phyloP scores from a whole-genome alignment of 2,797 vertebrate species.

The Vireo griseus region DNA sequence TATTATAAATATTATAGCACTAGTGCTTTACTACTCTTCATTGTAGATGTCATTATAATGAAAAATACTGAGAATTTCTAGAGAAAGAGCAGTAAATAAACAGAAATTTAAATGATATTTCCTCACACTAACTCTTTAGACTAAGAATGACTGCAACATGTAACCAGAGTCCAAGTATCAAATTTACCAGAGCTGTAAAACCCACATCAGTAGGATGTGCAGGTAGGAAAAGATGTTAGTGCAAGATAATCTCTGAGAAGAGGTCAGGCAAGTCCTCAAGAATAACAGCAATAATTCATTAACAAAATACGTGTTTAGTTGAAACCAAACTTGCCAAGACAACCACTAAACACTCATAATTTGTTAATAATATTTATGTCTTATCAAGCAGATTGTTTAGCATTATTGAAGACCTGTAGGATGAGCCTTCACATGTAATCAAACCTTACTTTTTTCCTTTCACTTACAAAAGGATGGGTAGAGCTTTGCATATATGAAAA shows the following conservation, averaged over 20 bases:
- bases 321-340: neutral
- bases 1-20: neutral
- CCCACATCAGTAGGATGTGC: accelerated
- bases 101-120: neutral
- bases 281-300: neutral
- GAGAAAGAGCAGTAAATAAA: neutral
- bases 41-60: neutral
- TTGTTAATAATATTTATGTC: neutral
- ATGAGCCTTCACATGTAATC: neutral
- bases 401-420: neutral
- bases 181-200: neutral
- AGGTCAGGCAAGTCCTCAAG: neutral
- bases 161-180: neutral
- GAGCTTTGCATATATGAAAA: neutral
- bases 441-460: neutral
- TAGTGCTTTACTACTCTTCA: neutral
- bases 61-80: neutral
- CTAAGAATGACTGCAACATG: neutral
- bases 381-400: neutral
- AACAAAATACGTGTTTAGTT: neutral
- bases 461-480: neutral
- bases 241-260: neutral
- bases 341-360: neutral
- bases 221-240: neutral
- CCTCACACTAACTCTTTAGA: neutral